Evolutionary conservation across 2,888 invertebrate species (phyloP), one percentile per base, ranked within the genome.

Genomic region (Emmelina monodactyla): DNA sequence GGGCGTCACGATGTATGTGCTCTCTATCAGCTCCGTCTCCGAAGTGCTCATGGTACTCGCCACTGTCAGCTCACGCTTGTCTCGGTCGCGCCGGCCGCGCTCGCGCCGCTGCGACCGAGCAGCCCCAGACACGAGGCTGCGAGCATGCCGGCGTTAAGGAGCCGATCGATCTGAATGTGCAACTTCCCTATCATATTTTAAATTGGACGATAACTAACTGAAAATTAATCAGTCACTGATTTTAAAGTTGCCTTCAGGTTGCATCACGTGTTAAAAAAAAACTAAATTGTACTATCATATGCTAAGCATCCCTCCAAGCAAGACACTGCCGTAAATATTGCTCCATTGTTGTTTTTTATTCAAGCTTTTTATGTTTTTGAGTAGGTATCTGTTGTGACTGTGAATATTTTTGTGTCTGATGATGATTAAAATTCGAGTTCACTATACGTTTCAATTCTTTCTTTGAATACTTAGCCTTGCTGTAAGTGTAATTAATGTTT

Each of bases 1-100:
- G 80, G 94, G 94, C 81, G 93, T 96, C 85, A 95, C 95, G 84
- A 94, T 96, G 91, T 94, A 94, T 87, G 94, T 96, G 84, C 90
- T 95, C 84, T 93, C 93, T 85, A 96, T 96, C 88, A 93, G 94
- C 86, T 94, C 94, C 82, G 92, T 96, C 83, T 95, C 94, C 82
- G 96, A 96, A 89, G 95, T 95, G 82, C 90, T 94, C 87, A 96
- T 95, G 95, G 95, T 95, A 91, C 78, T 76, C 78, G 72, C 62
- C 66, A 59, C 58, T 65, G 61, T 69, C 83, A 82, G 76, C 72
- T 67, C 62, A 62, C 65, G 68, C 69, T 70, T 71, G 69, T 56
- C 70, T 70, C 70, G 71, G 69, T 66, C 68, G 64, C 50, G 44
- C 41, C 43, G 47, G 48, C 43, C 46, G 49, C 55, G 43, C 48